Percentiles rank a stretch among this genome's conserved stretches.
phyloP scores from a whole-genome alignment of 2,113 vertebrate species.

The Candoia aspera region DNA sequence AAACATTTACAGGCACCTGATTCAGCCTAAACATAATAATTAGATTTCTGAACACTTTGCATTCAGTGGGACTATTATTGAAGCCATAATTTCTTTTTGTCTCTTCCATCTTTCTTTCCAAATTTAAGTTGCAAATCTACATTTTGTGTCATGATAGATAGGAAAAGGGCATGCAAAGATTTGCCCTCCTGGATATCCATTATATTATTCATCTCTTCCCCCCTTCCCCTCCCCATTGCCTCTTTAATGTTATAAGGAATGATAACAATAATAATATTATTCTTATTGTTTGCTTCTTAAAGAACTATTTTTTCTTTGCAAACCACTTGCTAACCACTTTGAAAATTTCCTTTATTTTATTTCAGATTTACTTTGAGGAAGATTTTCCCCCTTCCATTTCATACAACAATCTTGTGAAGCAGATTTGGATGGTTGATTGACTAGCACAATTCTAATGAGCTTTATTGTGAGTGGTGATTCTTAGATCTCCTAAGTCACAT shows the following conservation, averaged over 20 bases:
- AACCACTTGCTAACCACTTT: neutral
- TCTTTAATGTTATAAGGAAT: neutral
- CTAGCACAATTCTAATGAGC: neutral
- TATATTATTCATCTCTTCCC: neutral
- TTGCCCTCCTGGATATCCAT: neutral
- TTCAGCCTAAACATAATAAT: neutral
- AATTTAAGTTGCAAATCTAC: neutral
- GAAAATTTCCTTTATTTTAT: neutral
- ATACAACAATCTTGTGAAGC: neutral
- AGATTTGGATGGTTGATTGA: neutral
- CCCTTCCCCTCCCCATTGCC: neutral
- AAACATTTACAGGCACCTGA: neutral
- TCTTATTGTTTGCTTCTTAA: neutral
- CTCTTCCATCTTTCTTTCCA: neutral
- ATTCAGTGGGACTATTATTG: constrained; percentile 23
- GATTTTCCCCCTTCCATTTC: neutral
- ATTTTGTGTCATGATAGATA: neutral
- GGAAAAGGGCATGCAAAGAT: neutral
- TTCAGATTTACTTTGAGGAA: neutral
- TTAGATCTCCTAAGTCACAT: neutral
- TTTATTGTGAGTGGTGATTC: neutral
- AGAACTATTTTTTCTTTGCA: neutral
- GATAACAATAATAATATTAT: neutral
- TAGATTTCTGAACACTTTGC: neutral
- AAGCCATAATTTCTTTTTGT: constrained; percentile 1